Evolutionary conservation across 2,113 vertebrate genomes (phyloP), one percentile per base, ranked within the genome.

Genomic region (Triplophysa dalaica): DNA sequence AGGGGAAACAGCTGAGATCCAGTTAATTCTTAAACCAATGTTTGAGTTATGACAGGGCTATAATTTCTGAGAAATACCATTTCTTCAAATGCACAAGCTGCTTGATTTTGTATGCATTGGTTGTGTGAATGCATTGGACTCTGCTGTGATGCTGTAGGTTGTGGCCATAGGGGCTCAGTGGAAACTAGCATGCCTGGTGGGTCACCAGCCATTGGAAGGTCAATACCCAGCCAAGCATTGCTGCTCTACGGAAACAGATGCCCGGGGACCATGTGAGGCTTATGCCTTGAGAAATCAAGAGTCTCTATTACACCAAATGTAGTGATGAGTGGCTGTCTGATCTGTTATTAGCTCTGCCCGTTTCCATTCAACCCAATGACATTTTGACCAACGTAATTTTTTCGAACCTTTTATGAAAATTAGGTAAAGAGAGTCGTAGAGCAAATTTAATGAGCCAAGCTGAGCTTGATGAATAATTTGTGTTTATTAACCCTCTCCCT

Each of bases 281-380:
- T 81, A 69, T 75, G 52, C 17, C 33, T 69, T 65, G 75, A 81
- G 66, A 81, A 84, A 56, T 70, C 29, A 80, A 81, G 67, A 60
- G 67, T 78, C 72, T 81, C 75, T 52, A 69, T 81, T 84, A 78
- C 83, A 81, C 73, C 75, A 81, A 61, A 16, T 19, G 66, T 66
- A 33, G 22, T 73, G 58, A 75, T 1, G 70, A 58, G 24, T 9
- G 69, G 48, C 50, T n/a, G 70, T 60, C 60, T 61, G 43, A 66
- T 63, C 66, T 45, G 38, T 78, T 52, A 78, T 77, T 81, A 61
- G 63, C 14, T 54, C 63, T 16, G 14, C 61, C 76, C 26, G 70
- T 84, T 84, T 84, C 76, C 79, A 79, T 84, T 78, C 60, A 52
- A 64, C 73, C 68, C 58, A 72, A 12, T 81, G 79, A 78, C 79